Evolutionary conservation across 2,113 vertebrate species (phyloP).

Genomic region (Gavialis gangeticus): DNA sequence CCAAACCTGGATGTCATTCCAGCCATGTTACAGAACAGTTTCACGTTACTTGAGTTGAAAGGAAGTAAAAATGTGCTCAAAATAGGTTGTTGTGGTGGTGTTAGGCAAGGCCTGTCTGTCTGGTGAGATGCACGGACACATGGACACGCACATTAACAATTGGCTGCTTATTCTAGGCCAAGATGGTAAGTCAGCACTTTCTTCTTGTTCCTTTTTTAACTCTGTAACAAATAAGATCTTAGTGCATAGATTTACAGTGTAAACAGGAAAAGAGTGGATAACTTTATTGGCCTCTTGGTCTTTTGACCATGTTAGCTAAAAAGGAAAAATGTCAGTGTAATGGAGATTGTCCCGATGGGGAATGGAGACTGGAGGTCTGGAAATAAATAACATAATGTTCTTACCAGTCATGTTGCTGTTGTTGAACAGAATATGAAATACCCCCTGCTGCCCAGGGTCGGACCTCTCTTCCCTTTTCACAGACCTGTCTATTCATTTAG

Average conservation of each 20-base stretch:
- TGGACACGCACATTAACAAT: not conserved
- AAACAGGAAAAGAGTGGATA: slow-evolving; percentile 41
- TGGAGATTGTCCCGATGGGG: not conserved
- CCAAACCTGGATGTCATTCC: not conserved
- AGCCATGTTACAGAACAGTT: slow-evolving; percentile 50
- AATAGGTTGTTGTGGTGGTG: slow-evolving; percentile 23
- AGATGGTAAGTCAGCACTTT: slow-evolving; percentile 19
- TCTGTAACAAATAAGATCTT: slow-evolving; percentile 10
- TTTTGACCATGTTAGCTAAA: not conserved
- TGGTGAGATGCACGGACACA: not conserved
- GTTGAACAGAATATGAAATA: not conserved
- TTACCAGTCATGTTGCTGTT: not conserved
- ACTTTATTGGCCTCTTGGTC: not conserved
- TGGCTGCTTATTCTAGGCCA: slow-evolving; percentile 38
- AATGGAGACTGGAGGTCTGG: not conserved
- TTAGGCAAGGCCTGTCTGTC: slow-evolving; percentile 65
- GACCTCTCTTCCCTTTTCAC: slow-evolving; percentile 39
- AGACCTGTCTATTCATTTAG: not conserved
- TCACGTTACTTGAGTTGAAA: not conserved
- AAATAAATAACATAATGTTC: not conserved
- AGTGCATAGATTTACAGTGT: slow-evolving; percentile 10
- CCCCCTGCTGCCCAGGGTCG: not conserved
- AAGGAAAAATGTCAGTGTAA: not conserved
- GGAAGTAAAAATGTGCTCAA: slow-evolving; percentile 48
- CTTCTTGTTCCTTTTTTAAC: not conserved